These are phyloP conservation scores for Hydrocynus forskahlii DNA, from an alignment of 2,797 vertebrate species.

Conservation along the genomic window DNA sequence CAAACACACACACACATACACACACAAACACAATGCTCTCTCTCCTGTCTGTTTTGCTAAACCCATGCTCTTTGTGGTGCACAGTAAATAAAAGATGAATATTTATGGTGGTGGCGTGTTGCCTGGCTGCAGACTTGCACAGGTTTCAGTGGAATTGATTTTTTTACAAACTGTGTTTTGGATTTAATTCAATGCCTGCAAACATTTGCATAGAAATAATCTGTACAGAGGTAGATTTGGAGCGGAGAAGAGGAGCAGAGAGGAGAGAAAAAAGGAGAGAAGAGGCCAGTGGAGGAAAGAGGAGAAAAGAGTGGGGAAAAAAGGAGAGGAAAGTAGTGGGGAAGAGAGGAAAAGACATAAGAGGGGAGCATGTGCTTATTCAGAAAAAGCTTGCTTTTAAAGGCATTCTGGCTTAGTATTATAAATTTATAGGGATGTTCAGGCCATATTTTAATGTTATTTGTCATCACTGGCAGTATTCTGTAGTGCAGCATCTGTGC, in stretches of 20 bases:
- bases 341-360: constrained; percentile 54
- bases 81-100: constrained; percentile 78
- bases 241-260: constrained; percentile 66
- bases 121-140: constrained; percentile 61
- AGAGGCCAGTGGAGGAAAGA: not conserved
- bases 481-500: no score
- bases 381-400: no score
- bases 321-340: not conserved
- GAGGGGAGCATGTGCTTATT: not conserved
- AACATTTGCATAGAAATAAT: constrained; percentile 88
- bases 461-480: no score
- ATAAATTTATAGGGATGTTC: no score
- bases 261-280: not conserved
- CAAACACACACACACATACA: no score
- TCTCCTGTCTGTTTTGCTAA: constrained; percentile 71
- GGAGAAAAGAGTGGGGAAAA: not conserved
- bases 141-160: constrained; percentile 80
- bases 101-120: constrained; percentile 79
- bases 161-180: constrained; percentile 84
- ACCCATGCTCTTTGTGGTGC: constrained; percentile 74
- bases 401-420: no score
- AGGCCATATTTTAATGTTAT: no score
- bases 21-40: no score
- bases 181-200: constrained; percentile 73
- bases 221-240: constrained; percentile 81